Base-by-base conservation (phyloP, 2,113 vertebrate genomes). In the Ascaphus truei region DNA sequence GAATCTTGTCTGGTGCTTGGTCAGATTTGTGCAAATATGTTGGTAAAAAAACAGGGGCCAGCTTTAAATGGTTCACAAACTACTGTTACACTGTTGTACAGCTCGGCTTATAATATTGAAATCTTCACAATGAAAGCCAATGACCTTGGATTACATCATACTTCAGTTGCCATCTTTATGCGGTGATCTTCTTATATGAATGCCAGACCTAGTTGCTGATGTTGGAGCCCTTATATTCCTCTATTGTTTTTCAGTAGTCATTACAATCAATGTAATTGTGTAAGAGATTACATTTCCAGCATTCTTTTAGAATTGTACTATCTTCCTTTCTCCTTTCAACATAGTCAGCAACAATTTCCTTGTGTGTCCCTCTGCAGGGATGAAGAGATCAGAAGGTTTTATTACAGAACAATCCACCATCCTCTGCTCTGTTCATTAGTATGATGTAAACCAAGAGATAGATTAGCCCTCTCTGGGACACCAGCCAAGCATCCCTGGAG, bases 401-500 rank as follows among this genome's bases (percentile, higher is more conserved):
- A 45, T 43, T 29, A 33, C 26, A 31, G 2, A 34, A 12, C n/a
- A 27, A 7, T 31, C 39, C 27, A 20, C 18, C 27, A 9, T 37
- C 26, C 18, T 9, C 31, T 7, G n/a, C 10, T 39, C 7, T 60
- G 33, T 50, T 51, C 45, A 36, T 50, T n/a, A 15, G 7, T 7
- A 12, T 8, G 12, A 47, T 60, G 45, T 39, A 39, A 58, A 36
- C 13, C 15, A 34, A 3, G 30, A 34, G 30, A 60, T 36, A 60
- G 31, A 23, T 26, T 27, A 60, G 43, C 3, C 33, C 22, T 30
- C 31, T 69, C 66, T 60, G 56, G 56, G 56, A 60, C 45, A 22
- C 23, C 31, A 39, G 66, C 66, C 55, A 69, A 69, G 26, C n/a
- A 22, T 45, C 56, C 43, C 56, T 39, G 47, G 57, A 47, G 16